A percentile compares a stretch with the other conserved stretches of the same genome.
These are phyloP conservation scores for Pollenia amentaria DNA, from an alignment of 2,888 invertebrate genomes.

Conservation along the genomic window DNA sequence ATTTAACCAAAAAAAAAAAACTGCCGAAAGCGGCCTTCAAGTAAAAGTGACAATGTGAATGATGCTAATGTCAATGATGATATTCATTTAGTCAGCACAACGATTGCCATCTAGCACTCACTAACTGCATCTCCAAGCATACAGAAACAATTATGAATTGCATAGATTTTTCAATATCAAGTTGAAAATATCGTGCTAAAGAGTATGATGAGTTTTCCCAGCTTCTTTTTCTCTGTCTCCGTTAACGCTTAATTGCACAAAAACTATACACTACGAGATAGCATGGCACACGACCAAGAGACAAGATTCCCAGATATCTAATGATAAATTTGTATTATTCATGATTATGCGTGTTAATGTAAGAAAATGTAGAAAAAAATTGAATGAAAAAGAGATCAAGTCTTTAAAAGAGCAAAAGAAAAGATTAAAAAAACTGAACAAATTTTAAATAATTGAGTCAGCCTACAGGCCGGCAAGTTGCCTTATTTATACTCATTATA, in stretches of 20 bases:
- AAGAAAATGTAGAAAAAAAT: conserved; percentile 3
- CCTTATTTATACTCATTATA: conserved; percentile 1
- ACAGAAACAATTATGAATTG: background rate
- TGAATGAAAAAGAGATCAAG: background rate
- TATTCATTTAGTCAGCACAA: conserved; percentile 17
- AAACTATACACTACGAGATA: conserved; percentile 2
- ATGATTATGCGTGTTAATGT: conserved; percentile 38
- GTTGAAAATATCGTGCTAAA: conserved; percentile 10
- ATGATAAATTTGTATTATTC: conserved; percentile 40
- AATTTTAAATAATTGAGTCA: conserved; percentile 25
- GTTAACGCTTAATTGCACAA: conserved; percentile 4
- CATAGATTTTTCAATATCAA: conserved; percentile 12
- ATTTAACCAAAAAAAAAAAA: conserved; percentile 5
- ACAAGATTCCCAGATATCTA: conserved; percentile 45
- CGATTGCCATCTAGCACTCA: background rate
- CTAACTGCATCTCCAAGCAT: background rate
- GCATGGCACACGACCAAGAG: conserved; percentile 58
- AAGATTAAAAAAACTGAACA: background rate
- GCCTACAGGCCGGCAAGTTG: conserved; percentile 13
- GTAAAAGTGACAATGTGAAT: conserved; percentile 55
- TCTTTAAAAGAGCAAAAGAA: background rate
- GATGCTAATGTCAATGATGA: conserved; percentile 10
- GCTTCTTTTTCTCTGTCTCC: background rate
- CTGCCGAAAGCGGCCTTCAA: conserved; percentile 35
- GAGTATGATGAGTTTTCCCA: background rate